Base-by-base conservation (phyloP, 2,113 vertebrate genomes). In the Neomonachus schauinslandi region DNA sequence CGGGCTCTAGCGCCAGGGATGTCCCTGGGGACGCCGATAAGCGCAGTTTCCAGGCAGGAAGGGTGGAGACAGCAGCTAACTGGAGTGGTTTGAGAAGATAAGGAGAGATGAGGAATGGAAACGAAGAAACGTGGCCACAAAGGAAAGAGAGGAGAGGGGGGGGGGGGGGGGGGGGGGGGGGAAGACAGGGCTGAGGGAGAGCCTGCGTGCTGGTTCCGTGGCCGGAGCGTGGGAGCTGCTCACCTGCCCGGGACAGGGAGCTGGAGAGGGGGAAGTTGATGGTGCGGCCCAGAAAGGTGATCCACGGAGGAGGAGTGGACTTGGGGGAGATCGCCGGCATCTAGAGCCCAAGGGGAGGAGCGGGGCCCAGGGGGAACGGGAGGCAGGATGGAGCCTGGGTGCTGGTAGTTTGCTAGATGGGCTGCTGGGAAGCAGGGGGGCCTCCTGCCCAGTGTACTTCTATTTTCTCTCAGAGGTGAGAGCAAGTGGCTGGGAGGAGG, bases 391-490 rank as follows among this genome's bases (percentile, higher is more conserved):
- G 79, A 63, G 77, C 18, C 80, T 51, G 69, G 94, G 59, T 55
- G 84, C 82, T 7, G 10, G 63, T n/a, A 10, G 15, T 74, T 9
- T 46, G 55, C 6, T 53, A 46, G 51, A 71, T 83, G 55, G 36
- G 85, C 72, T 80, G 22, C 90, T 61, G 89, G 72, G 77, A 86
- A 33, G 55, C 69, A 5, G 69, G 39, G 24, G 76, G 4, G 13
- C 65, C 93, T 89, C 83, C 94, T 74, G 80, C 61, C 74, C 61
- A 26, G 1, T 46, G 33, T 57, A 80, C 95, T 97, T 96, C 97
- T 97, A 72, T 96, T 97, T 96, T 94, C 95, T 95, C 93, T 71
- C 53, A 85, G 95, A 97, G 93, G 92, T 71, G 95, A 98, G 96
- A 96, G 92, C 26, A 91, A 65, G 95, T 88, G 63, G 90, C 13